Evolutionary conservation across 2,888 invertebrate species (phyloP).

Genomic region (Exocentrus adspersus): DNA sequence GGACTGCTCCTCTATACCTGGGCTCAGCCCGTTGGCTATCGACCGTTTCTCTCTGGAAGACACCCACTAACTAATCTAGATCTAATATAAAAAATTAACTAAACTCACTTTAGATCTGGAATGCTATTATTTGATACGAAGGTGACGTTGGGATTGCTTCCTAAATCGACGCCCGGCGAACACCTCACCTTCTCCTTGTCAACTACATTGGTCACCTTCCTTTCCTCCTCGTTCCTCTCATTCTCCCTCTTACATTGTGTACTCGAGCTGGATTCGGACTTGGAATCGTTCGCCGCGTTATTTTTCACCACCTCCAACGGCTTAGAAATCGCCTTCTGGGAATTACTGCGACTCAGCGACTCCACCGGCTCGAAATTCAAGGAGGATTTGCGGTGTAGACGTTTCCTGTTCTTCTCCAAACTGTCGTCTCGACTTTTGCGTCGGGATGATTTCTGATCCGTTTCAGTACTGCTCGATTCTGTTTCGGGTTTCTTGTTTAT

Average conservation of each 20-base stretch:
- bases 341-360: conserved; percentile 50
- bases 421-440: conserved; percentile 38
- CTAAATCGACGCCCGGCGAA: conserved; percentile 58
- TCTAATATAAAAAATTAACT: too few relatives aligned
- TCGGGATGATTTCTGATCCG: conserved; percentile 40
- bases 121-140: conserved; percentile 57
- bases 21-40: conserved; percentile 66
- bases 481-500: conserved; percentile 42
- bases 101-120: conserved; percentile 55
- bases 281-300: conserved; percentile 48
- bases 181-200: conserved; percentile 48
- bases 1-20: conserved; percentile 78
- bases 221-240: conserved; percentile 25
- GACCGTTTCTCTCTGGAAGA: conserved; percentile 53
- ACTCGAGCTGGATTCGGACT: conserved; percentile 58
- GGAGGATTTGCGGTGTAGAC: conserved; percentile 36
- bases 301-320: conserved; percentile 48
- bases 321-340: conserved; percentile 50
- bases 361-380: conserved; percentile 50
- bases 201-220: conserved; percentile 37
- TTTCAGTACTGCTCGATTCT: conserved; percentile 51
- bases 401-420: conserved; percentile 38
- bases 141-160: conserved; percentile 59
- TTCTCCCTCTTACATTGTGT: conserved; percentile 32
- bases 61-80: neutral